Base-by-base conservation (phyloP, 2,113 vertebrate species). In the Gallinago jamesoni region DNA sequence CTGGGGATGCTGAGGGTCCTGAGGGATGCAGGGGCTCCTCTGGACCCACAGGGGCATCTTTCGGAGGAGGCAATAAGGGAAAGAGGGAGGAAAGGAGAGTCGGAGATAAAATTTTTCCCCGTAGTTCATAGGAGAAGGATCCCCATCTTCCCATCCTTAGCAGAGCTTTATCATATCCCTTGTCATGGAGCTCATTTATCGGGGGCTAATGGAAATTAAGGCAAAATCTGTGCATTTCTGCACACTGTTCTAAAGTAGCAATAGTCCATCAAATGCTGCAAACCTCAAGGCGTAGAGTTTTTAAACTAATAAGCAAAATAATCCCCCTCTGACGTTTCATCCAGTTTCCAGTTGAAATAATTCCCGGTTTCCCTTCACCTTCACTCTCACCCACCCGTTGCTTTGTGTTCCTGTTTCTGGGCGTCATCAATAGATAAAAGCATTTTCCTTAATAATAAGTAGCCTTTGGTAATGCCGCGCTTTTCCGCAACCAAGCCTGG, bases 401-500 rank as follows among this genome's bases (percentile, higher is more conserved):
- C 66, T 94, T 90, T 12, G 8, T 81, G 63, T 82, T 90, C 89
- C 96, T 96, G 89, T 91, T 97, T 94, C 93, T 88, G 77, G 83
- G 93, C 94, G 81, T 81, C 79, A 93, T 87, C 94, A 83, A 35
- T 5, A 94, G 80, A 94, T 81, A 79, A 95, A 97, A 96, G 68
- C 45, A 22, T 86, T 89, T 75, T 77, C 67, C n/a, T 93, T 91
- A 90, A 93, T 77, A 87, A 95, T 87, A 90, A 91, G 93, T 85
- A 90, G 24, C 9, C 68, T 93, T 63, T 21, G 66, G 75, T 86
- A 87, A 48, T 12, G 31, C 70, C 3, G 19, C 2, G 13, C 79
- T 69, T 93, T 93, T 95, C 63, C 68, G 25, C 67, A 83, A 33
- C 21, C 75, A 27, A 55, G 48, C 35, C 21, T 69, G 2, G 64